Percentiles rank a stretch among this genome's conserved stretches.
phyloP scores from a whole-genome alignment of 2,888 invertebrate genomes.

The Parnassius orleans region DNA sequence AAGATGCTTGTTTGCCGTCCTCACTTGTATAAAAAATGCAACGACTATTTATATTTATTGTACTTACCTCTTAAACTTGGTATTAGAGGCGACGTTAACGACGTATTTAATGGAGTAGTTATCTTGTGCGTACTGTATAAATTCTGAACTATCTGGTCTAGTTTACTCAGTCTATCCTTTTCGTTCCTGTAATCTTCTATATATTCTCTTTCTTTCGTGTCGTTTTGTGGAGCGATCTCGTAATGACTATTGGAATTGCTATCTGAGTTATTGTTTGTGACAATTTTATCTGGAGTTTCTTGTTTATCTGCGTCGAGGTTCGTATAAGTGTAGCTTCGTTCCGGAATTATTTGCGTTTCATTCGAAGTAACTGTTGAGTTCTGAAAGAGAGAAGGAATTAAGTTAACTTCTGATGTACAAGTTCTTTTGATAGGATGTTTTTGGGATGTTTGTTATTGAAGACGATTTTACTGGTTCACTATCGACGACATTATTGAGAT shows the following conservation, averaged over 20 bases:
- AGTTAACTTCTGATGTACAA: neutral
- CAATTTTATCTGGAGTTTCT: slow-evolving; percentile 10
- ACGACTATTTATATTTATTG: neutral
- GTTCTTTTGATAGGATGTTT: too few species aligned
- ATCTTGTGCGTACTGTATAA: slow-evolving; percentile 70
- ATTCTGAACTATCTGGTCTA: slow-evolving; percentile 74
- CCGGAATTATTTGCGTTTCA: slow-evolving; percentile 42
- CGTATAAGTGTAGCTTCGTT: slow-evolving; percentile 38
- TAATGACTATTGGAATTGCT: slow-evolving; percentile 31
- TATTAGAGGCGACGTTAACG: slow-evolving; percentile 38
- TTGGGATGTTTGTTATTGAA: too few species aligned
- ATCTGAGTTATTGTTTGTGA: slow-evolving; percentile 10
- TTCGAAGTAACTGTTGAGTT: slow-evolving; percentile 60
- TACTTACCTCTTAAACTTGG: slow-evolving; percentile 46
- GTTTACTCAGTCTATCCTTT: slow-evolving; percentile 67
- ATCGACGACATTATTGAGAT: too few species aligned
- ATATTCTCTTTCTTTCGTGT: slow-evolving; percentile 40
- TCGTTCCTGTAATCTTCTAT: slow-evolving; percentile 43
- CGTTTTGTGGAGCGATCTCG: slow-evolving; percentile 44
- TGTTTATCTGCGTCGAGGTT: slow-evolving; percentile 36
- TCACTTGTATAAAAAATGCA: too few species aligned
- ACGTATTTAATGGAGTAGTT: slow-evolving; percentile 47
- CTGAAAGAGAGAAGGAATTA: slow-evolving; percentile 44
- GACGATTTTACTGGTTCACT: too few species aligned
- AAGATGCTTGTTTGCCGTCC: too few species aligned